phyloP scores from a whole-genome alignment of 2,113 vertebrate species.

The Phylloscopus whistleri region DNA sequence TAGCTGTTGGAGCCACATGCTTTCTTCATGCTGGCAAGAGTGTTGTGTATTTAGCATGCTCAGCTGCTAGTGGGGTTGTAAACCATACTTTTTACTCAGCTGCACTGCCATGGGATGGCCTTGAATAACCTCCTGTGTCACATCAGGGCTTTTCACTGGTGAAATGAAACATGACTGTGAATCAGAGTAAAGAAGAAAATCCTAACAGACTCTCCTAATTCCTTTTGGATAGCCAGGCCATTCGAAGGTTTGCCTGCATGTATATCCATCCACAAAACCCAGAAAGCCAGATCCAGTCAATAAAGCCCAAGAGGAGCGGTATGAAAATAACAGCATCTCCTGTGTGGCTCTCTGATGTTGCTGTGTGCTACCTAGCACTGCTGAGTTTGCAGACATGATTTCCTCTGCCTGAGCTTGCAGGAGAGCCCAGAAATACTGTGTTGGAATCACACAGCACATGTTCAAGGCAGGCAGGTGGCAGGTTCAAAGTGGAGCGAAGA shows the following conservation, averaged over 20 bases:
- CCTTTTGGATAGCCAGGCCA: neutral
- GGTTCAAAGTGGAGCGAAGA: neutral
- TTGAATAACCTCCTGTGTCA: conserved; percentile 49
- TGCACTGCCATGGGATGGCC: neutral
- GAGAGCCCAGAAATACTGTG: neutral
- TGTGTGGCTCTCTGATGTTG: neutral
- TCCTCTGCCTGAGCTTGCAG: neutral
- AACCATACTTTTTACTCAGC: conserved; percentile 20
- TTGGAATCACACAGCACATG: neutral
- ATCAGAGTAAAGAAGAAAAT: neutral
- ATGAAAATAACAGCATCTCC: neutral
- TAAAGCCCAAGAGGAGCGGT: neutral
- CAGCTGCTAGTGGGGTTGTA: conserved; percentile 5
- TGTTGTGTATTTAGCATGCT: conserved; percentile 40
- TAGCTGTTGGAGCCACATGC: neutral
- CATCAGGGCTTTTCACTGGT: conserved; percentile 31
- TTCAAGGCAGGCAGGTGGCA: neutral
- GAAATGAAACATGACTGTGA: conserved; percentile 13
- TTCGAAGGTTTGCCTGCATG: neutral
- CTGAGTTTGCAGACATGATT: neutral
- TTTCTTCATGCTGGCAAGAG: conserved; percentile 6
- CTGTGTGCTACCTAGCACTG: neutral
- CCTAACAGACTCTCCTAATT: neutral
- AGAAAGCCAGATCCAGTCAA: neutral
- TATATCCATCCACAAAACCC: neutral